These are phyloP conservation scores for Lasius platythorax DNA, from an alignment of 2,888 invertebrate species.

Conservation along the genomic window DNA sequence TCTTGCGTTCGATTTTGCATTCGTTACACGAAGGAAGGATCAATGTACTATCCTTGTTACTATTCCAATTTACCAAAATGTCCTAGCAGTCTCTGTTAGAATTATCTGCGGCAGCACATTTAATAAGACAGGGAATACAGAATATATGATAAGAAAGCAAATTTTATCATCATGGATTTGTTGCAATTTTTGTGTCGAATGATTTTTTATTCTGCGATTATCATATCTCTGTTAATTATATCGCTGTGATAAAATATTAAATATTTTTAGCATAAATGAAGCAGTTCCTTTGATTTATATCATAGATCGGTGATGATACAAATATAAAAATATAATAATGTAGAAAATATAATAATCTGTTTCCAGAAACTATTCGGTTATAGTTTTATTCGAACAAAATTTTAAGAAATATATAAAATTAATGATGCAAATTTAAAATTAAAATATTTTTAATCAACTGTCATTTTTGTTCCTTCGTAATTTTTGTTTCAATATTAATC, in stretches of 20 bases:
- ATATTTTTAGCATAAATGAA: neutral
- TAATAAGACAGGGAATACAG: neutral
- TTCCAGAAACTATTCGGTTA: neutral
- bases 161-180: neutral
- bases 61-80: conserved; percentile 62
- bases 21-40: conserved; percentile 69
- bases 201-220: neutral
- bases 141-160: neutral
- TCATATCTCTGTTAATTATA: neutral
- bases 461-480: neutral
- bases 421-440: neutral
- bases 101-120: neutral
- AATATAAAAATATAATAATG: neutral
- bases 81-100: neutral
- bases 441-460: neutral
- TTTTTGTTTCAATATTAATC: conserved; percentile 17
- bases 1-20: conserved; percentile 76
- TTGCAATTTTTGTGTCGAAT: neutral
- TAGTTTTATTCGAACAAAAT: neutral
- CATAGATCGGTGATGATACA: neutral
- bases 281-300: neutral
- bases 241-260: neutral
- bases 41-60: conserved; percentile 76
- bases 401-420: neutral
- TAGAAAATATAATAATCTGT: neutral